Conservation (phyloP, 2,113 vertebrate species). For the Charadrius vociferus region DNA sequence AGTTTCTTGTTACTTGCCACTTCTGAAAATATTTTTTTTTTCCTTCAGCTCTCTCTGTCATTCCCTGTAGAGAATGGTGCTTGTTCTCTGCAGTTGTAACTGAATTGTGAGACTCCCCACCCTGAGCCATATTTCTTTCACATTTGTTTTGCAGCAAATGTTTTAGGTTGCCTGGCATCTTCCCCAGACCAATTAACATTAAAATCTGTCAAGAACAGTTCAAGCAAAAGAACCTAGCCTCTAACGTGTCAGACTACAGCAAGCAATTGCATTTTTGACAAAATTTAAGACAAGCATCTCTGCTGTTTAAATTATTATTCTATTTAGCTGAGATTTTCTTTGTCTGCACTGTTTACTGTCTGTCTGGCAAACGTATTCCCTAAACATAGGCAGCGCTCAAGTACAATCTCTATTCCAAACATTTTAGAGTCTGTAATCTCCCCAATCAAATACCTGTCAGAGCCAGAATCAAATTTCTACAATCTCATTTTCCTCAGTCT, state of each 20-base stretch:
- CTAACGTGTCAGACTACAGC: slow-evolving; percentile 40
- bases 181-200: slow-evolving; percentile 65
- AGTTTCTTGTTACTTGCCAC: not conserved
- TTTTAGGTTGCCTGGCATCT: slow-evolving; percentile 60
- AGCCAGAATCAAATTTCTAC: slow-evolving; percentile 13
- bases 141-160: slow-evolving; percentile 36
- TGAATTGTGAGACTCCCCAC: not conserved
- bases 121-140: slow-evolving; percentile 40
- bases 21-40: not conserved
- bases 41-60: not conserved
- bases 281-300: slow-evolving; percentile 19
- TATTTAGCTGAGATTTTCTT: slow-evolving; percentile 31
- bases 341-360: not conserved
- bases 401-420: slow-evolving; percentile 18
- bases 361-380: slow-evolving; percentile 7
- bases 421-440: slow-evolving; percentile 35
- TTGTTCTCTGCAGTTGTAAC: slow-evolving; percentile 9
- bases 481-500: slow-evolving; percentile 18
- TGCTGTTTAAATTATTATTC: slow-evolving; percentile 47
- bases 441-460: slow-evolving; percentile 38
- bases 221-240: slow-evolving; percentile 15
- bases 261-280: slow-evolving; percentile 38
- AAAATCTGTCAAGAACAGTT: slow-evolving; percentile 58
- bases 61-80: not conserved
- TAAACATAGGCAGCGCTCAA: not conserved